Evolutionary conservation across 2,888 invertebrate species (phyloP), one percentile per base, ranked within the genome.

Genomic region (Erebia aethiops): DNA sequence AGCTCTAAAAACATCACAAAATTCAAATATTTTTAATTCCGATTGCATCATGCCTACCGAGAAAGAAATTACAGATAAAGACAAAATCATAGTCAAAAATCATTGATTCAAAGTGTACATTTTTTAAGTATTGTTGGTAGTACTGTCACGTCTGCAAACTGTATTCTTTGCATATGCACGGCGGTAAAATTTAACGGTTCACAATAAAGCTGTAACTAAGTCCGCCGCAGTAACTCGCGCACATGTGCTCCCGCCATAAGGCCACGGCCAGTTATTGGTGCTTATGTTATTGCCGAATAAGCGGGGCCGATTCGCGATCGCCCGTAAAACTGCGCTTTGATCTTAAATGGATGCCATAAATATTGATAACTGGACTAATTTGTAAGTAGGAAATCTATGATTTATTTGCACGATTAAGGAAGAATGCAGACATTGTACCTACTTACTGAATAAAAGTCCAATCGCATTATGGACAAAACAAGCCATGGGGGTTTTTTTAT

Each of bases 171-270:
- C 87, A 89, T 87, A 91, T 90, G 88, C 79, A 75, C 73, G 77
- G 77, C 82, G 85, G 88, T 91, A 90, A 91, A 91, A 91, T 92
- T 90, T 91, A 90, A 91, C 88, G 89, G 87, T 83, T 83, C 82
- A 87, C 91, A 88, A 87, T 91, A 92, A 91, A 92, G 86, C 80
- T 81, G 84, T 76, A 86, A 84, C 87, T 89, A 87, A 91, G 90
- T 87, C 88, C 82, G 75, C 70, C 73, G 75, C 75, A 70, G 77
- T 79, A 77, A 79, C 78, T 79, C 75, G 76, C 67, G 76, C 79
- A 77, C 78, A 79, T 80, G 78, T 77, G 80, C 76, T 73, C 77
- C 60, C 61, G 74, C 67, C 69, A 70, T 75, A 71, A 76, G 78
- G 74, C 76, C 77, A 79, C 75, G 72, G 69, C 72, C 71, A 69